Conservation (phyloP, 2,888 invertebrate genomes). For the Caenorhabditis doughertyi region DNA sequence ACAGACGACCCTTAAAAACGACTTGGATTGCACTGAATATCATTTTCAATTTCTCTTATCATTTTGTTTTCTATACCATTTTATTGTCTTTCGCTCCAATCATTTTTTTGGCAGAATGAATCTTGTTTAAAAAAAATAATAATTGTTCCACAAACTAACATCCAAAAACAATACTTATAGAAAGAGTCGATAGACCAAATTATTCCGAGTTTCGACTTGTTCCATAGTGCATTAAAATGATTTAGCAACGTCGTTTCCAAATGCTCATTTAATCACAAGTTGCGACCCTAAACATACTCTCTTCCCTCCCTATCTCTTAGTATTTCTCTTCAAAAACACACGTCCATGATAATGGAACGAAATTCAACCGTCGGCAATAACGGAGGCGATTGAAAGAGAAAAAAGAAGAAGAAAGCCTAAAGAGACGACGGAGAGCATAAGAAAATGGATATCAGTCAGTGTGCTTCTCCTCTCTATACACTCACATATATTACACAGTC, state of each 20-base stretch:
- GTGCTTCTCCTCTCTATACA: conserved; percentile 21
- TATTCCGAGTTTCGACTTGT: too few relatives aligned
- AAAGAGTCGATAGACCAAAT: too few relatives aligned
- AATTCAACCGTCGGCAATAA: conserved; percentile 33
- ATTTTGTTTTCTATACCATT: conserved; percentile 2
- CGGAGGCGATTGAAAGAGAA: conserved; percentile 26
- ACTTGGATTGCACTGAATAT: conserved; percentile 29
- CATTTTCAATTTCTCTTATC: conserved; percentile 21
- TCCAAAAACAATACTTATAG: too few relatives aligned
- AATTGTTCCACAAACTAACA: too few relatives aligned
- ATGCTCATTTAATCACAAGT: conserved; percentile 31
- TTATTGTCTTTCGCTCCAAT: conserved; percentile 40
- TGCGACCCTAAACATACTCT: conserved; percentile 32
- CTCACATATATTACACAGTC: conserved; percentile 57
- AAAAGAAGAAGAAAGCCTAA: conserved; percentile 1
- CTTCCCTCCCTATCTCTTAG: conserved; percentile 3
- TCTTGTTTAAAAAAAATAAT: background rate
- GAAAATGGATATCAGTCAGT: conserved; percentile 52
- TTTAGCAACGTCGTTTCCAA: background rate
- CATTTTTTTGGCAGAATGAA: conserved; percentile 33
- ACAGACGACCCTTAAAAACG: conserved; percentile 4
- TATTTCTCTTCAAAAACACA: conserved; percentile 40
- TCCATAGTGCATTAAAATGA: too few relatives aligned
- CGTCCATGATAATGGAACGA: conserved; percentile 58
- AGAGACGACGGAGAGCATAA: conserved; percentile 31